Evolutionary conservation across 2,113 vertebrate genomes (phyloP).

Genomic region (Beaufortia kweichowensis): DNA sequence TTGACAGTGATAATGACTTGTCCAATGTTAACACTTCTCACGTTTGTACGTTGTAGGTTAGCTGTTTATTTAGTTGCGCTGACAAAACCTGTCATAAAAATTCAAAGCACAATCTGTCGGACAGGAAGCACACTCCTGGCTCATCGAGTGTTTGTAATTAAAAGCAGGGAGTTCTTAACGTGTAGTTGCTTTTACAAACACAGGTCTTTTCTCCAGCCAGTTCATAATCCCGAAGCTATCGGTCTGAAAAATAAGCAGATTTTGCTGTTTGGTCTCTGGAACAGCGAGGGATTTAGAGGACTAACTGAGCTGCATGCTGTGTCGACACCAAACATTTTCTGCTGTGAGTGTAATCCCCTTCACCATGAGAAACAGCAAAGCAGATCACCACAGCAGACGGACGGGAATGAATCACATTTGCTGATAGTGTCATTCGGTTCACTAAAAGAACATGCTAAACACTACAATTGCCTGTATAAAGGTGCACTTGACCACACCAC

Average conservation of each 20-base stretch:
- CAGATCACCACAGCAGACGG: slow-evolving; percentile 1
- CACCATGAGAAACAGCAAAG: slow-evolving; percentile 8
- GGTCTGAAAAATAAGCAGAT: slow-evolving; percentile 28
- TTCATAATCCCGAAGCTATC: slow-evolving; percentile 3
- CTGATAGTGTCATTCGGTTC: too few species aligned
- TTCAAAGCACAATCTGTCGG: slow-evolving; percentile 43
- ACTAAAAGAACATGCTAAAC: too few species aligned
- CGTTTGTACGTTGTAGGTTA: background rate
- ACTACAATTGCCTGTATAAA: too few species aligned
- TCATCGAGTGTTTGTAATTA: slow-evolving; percentile 56
- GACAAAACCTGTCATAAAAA: slow-evolving; percentile 54
- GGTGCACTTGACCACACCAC: too few species aligned
- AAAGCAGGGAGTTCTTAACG: slow-evolving; percentile 48
- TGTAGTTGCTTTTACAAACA: slow-evolving; percentile 30
- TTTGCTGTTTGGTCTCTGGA: slow-evolving; percentile 26
- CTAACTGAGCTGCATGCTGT: slow-evolving; percentile 25
- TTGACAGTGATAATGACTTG: background rate
- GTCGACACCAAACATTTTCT: slow-evolving; percentile 35
- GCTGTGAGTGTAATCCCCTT: slow-evolving; percentile 28
- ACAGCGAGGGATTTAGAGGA: slow-evolving; percentile 25
- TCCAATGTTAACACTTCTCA: background rate
- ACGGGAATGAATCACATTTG: background rate
- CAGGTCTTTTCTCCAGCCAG: background rate
- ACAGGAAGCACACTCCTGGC: slow-evolving; percentile 49
- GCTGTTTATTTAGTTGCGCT: slow-evolving; percentile 38